Base-by-base conservation (phyloP, 2,797 vertebrate species). In the Sebastes matsubarae region DNA sequence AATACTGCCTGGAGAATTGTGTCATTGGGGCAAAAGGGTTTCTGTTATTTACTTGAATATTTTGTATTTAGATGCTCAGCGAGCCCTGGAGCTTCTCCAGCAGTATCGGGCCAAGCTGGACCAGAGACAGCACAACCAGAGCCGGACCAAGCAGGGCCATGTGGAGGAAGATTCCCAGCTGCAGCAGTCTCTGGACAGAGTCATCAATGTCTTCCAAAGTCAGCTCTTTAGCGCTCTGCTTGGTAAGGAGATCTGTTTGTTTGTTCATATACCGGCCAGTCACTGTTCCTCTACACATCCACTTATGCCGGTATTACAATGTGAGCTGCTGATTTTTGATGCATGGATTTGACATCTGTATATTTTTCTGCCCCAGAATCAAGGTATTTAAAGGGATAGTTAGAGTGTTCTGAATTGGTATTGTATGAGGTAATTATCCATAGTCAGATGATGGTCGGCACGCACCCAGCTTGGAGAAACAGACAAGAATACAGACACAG, bases 181-280 rank as follows among this genome's bases (percentile, higher is more conserved):
- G 89, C 93, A 96, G 67, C 96, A 94, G 92, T 98, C 97, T 76
- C 95, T 99, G 52, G 98, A 98, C 92, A 93, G 97, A 52, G 98
- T 99, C 92, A 99, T 99, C 95, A 95, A 90, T 68, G 96, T 99
- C 91, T 99, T 99, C 94, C 98, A 98, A 83, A 99, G 98, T 87
- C 96, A 97, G 83, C 98, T 99, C 8, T 99, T 99, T 88, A 97
- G 96, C 75, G 97, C 98, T 80, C 95, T 99, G 81, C 96, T 99
- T 81, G 97, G 98, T 99, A 90, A 90, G 93, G 32, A 59, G 18
- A 22, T 27, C 11, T 42, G 6, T 68, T 38, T 42, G 25, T 22
- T 50, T 50, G 55, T 58, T 66, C 69, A 27, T 8, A n/a, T 2
- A 16, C 9, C n/a, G 3, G 13, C 11, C 11, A 8, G 8, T 6